Base-by-base conservation (phyloP, 2,888 invertebrate genomes). In the Drosophila vallismaia region DNA sequence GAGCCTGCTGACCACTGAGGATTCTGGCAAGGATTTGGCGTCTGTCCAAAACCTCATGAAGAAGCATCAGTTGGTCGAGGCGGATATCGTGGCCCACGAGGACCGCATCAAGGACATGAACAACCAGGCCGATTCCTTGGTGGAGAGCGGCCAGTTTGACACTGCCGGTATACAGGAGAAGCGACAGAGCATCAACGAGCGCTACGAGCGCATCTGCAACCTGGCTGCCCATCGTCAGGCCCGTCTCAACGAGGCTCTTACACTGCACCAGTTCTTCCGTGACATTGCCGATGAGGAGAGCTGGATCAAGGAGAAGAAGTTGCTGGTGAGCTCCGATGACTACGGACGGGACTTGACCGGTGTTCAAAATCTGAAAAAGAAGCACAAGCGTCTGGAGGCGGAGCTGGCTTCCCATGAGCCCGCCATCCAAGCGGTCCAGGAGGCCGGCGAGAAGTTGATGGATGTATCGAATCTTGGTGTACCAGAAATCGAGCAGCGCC, bases 241-340 rank as follows among this genome's bases (percentile, higher is more conserved):
- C 7, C 94, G 98, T 33, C 94, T 99, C 66, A 97, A 97, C 92
- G 99, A 99, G 92, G 99, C 99, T 44, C 97, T 98, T 91, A 99
- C 98, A 5, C 94, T 99, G 90, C 99, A 99, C 92, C 99, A 99
- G 93, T 99, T 99, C 96, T 98, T 99, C 94, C 93, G 99, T 57
- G 99, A 99, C 91, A 98, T 99, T 91, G 99, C 99, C 74, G 99
- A 99, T 90, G 99, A 99, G 92, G 99, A 99, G 92, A 98, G 98
- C 6, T 99, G 99, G 99, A 99, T 99, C 91, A 99, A 98, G 91
- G 99, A 99, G 92, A 99, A 99, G 94, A 99, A 99, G 90, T 93
- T 99, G 29, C 93, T 99, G 24, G 99, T 99, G 1, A 97, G 98
- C 2, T 98, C 98, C 0, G 99, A 99, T 91, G 99, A 99, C 92